Conservation (phyloP, 2,797 vertebrate species). For the Enteromius unitaeniatus region DNA sequence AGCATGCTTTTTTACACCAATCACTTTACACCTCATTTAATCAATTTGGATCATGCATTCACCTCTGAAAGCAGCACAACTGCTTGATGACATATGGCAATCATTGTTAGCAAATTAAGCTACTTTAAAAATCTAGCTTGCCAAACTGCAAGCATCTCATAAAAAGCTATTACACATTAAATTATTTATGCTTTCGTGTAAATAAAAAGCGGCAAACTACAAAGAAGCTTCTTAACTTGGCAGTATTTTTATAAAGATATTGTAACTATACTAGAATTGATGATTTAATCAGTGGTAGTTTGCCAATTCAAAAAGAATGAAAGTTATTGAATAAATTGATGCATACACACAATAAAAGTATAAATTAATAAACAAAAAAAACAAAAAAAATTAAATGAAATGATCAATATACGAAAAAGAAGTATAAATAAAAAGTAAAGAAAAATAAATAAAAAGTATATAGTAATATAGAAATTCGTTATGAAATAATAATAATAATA, state of each 20-base stretch:
- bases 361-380: not conserved
- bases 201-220: not conserved
- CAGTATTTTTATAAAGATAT: not conserved
- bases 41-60: not conserved
- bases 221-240: too few relatives aligned
- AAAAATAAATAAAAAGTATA: too few relatives aligned
- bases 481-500: too few relatives aligned
- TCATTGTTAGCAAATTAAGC: not conserved
- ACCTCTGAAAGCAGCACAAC: not conserved
- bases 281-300: not conserved
- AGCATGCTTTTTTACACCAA: not conserved
- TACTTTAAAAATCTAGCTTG: not conserved
- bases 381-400: not conserved
- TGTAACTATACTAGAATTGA: not conserved
- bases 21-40: conserved; percentile 23
- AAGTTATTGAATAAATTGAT: not conserved
- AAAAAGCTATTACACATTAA: not conserved
- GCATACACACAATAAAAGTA: not conserved
- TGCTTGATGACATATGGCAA: not conserved
- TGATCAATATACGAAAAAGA: too few relatives aligned
- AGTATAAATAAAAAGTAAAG: too few relatives aligned
- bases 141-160: not conserved
- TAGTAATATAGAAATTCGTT: too few relatives aligned
- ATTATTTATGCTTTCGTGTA: not conserved
- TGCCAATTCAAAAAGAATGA: not conserved